phyloP scores from a whole-genome alignment of 2,888 invertebrate species.

The Nesidiocoris tenuis region DNA sequence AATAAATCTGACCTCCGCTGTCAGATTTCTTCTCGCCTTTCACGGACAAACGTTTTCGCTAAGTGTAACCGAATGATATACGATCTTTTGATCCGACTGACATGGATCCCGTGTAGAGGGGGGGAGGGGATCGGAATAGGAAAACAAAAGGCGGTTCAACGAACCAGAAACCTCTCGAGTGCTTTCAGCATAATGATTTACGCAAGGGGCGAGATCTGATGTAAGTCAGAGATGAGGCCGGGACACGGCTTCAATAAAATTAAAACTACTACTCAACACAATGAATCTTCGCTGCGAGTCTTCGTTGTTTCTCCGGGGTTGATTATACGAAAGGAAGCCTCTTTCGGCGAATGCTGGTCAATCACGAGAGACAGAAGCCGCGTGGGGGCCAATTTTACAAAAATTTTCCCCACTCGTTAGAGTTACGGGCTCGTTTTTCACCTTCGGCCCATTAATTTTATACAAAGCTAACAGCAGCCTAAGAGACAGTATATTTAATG shows the following conservation, averaged over 20 bases:
- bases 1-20: neutral
- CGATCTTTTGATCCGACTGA: neutral
- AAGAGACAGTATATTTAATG: no score
- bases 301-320: no score
- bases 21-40: neutral
- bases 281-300: neutral
- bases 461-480: no score
- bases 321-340: no score
- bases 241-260: neutral
- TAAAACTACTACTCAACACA: neutral
- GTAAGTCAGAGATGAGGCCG: neutral
- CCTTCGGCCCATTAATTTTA: no score
- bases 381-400: no score
- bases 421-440: no score
- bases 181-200: slow-evolving; percentile 30
- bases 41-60: neutral
- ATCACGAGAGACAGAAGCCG: no score
- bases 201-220: neutral
- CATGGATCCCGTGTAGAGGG: neutral
- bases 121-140: slow-evolving; percentile 1
- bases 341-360: no score
- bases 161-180: slow-evolving; percentile 39
- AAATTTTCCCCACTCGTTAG: no score
- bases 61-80: neutral
- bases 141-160: slow-evolving; percentile 30